Evolutionary conservation across 2,888 invertebrate genomes (phyloP), one percentile per base, ranked within the genome.

Genomic region (Eupithecia inturbata): DNA sequence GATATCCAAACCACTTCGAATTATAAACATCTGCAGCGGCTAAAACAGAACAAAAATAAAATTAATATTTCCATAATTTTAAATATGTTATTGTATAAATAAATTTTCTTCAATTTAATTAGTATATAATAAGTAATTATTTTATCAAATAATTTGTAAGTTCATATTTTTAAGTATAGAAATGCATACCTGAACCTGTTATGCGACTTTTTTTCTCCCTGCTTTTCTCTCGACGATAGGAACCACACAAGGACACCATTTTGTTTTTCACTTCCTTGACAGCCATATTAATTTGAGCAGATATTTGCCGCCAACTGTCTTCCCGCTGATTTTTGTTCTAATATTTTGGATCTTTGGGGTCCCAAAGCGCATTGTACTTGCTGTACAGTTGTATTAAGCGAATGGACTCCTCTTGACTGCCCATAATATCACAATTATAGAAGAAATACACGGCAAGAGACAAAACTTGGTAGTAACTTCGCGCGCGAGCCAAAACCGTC

Each of bases 391-490:
- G 49, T 49, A 49, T 49, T 49, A 49, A 19, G 19, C 49, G 49
- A 49, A 49, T 49, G 19, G 49, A 49, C 49, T 49, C 49, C 49
- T 49, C 49, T n/a, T 53, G 31, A 39, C 66, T 26, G 60, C 60
- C 19, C 19, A 63, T 60, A 33, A 28, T 63, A 63, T 63, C 19
- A 36, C 53, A 26, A 64, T 33, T 64, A 60, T 60, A 60, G 49
- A 60, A 60, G 26, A 60, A 26, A 60, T 12, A 60, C 60, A 60
- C 28, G 19, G 39, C 31, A 60, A 26, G 26, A 60, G 60, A 39
- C 41, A 45, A 26, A 10, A 49, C 49, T 49, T 49, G 45, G 3
- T 31, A 28, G 26, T 10, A 19, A 49, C 28, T 66, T 95, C 90
- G 73, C 36, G 36, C 36, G 36, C 36, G 36, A 36, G 36, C 36